phyloP scores from a whole-genome alignment of 2,888 invertebrate species.

The Standfussiana lucernea region DNA sequence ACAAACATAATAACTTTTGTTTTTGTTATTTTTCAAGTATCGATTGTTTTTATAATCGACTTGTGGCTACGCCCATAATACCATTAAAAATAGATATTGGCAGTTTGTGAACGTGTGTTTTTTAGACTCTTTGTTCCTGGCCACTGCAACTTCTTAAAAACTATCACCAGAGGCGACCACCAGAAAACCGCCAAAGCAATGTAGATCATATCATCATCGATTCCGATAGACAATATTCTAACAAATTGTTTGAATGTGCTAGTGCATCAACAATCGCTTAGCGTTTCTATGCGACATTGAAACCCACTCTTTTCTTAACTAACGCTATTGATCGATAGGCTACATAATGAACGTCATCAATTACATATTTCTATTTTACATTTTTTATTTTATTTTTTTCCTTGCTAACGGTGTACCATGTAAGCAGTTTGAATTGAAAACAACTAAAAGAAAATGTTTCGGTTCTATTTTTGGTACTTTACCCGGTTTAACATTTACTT shows the following conservation, averaged over 20 bases:
- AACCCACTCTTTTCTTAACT: constrained; percentile 10
- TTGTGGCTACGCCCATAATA: neutral
- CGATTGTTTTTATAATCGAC: constrained; percentile 4
- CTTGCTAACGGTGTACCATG: neutral
- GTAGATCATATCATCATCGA: no score
- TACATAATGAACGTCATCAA: constrained; percentile 17
- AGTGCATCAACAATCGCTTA: constrained; percentile 12
- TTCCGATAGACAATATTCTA: neutral
- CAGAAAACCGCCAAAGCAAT: neutral
- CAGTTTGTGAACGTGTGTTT: neutral
- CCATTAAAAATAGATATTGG: neutral
- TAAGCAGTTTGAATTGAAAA: neutral
- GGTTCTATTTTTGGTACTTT: neutral
- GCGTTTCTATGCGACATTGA: constrained; percentile 10
- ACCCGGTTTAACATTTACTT: neutral
- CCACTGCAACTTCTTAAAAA: neutral
- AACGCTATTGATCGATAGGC: constrained; percentile 18
- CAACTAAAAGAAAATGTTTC: neutral
- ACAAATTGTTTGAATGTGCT: neutral
- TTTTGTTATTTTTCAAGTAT: constrained; percentile 20
- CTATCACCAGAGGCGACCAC: neutral
- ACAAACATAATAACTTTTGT: neutral
- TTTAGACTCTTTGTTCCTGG: neutral
- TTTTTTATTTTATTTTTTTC: no score
- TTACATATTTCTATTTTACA: no score